Base-by-base conservation (phyloP, 2,113 vertebrate genomes). In the Strigops habroptila region DNA sequence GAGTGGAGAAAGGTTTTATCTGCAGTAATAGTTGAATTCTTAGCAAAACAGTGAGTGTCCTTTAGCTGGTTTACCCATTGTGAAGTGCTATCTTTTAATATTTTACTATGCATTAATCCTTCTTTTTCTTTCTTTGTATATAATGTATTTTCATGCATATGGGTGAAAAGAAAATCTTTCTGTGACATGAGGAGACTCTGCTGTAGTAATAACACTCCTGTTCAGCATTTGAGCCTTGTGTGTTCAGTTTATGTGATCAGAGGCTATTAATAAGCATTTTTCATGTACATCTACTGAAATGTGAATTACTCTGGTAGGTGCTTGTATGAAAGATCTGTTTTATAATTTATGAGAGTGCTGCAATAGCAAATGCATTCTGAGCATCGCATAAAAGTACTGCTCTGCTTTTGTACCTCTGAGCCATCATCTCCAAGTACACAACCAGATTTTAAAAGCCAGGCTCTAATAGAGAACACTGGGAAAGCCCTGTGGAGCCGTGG, bases 81-180 rank as follows among this genome's bases (percentile, higher is more conserved):
- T 86, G 64, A 88, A 96, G 53, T 69, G 53, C 49, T 88, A 14
- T 79, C 80, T 96, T 97, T 86, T 82, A 94, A 63, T 97, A 88
- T 68, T 83, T 95, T 80, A 60, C 70, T 79, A 8, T 93, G 70
- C 80, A 75, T 93, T 92, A 81, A 80, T 92, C 70, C 68, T 48
- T 82, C 62, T 79, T 90, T 86, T 88, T 71, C 57, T 86, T 95
- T 85, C 79, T 85, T 91, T 60, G 43, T 74, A 3, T 46, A 25
- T 71, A 44, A 48, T 59, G 69, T 84, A 59, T 82, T 93, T 87
- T 82, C 18, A 52, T 88, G 86, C 75, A 55, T 91, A 69, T 71
- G 67, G 73, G 31, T 84, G 85, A 91, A 91, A 83, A 35, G 53
- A 71, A 90, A 60, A 60, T 76, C 75, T 87, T 39, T 55, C 46